Conservation (phyloP, 2,888 invertebrate species). For the Machimus atricapillus region DNA sequence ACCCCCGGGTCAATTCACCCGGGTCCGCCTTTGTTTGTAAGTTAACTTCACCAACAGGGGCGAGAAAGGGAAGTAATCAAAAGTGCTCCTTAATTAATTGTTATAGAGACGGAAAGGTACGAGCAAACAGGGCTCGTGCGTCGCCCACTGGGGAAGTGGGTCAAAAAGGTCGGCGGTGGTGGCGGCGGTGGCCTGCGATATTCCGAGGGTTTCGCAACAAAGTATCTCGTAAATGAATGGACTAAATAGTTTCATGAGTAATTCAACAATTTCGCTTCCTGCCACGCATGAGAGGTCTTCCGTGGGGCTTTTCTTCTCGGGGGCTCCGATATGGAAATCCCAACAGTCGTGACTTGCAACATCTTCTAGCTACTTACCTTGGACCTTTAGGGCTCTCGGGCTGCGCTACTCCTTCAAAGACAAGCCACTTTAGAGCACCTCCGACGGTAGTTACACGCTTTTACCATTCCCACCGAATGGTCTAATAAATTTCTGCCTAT, state of each 20-base stretch:
- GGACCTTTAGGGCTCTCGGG: neutral
- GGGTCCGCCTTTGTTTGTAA: neutral
- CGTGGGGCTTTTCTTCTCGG: neutral
- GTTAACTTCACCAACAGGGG: neutral
- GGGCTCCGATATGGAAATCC: neutral
- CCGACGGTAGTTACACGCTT: neutral
- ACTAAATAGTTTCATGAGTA: neutral
- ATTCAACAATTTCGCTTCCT: neutral
- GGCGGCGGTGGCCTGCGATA: neutral
- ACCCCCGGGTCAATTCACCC: conserved; percentile 5
- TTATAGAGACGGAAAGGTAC: neutral
- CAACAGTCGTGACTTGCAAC: neutral
- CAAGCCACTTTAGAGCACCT: neutral
- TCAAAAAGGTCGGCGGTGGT: neutral
- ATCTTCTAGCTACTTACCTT: neutral
- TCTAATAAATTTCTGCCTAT: neutral
- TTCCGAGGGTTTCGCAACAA: neutral
- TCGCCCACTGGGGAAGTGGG: neutral
- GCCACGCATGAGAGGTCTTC: neutral
- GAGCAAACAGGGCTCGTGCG: neutral
- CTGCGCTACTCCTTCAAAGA: neutral
- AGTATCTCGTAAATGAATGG: neutral
- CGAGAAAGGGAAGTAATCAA: neutral
- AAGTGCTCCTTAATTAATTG: neutral
- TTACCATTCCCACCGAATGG: neutral